A percentile compares a stretch with the other conserved stretches of the same genome.
Evolutionary conservation across 2,113 vertebrate genomes (phyloP).

Genomic region (Actenoides lindsayi): DNA sequence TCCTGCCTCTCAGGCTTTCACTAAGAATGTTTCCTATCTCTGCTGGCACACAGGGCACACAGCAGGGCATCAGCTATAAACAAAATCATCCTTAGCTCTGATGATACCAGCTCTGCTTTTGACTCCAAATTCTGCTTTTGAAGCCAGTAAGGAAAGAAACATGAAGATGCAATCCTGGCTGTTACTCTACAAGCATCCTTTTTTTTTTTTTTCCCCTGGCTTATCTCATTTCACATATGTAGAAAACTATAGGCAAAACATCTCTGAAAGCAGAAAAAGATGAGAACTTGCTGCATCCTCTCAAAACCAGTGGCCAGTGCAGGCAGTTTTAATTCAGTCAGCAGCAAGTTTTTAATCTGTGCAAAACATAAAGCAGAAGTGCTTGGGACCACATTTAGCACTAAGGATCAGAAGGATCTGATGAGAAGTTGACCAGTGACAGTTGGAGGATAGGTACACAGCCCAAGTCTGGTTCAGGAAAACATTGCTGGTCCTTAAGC

Average conservation of each 20-base stretch:
- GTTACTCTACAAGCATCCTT: neutral
- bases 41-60: neutral
- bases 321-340: neutral
- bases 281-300: neutral
- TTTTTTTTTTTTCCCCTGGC: neutral
- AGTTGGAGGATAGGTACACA: neutral
- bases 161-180: neutral
- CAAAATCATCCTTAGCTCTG: neutral
- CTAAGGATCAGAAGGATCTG: neutral
- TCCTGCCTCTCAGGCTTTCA: neutral
- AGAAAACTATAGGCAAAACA: neutral
- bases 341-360: neutral
- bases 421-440: fast-evolving
- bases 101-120: neutral
- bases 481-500: neutral
- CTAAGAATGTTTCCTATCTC: neutral
- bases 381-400: neutral
- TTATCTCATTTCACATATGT: conserved; percentile 25
- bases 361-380: neutral
- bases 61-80: neutral
- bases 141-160: conserved; percentile 1
- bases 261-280: neutral
- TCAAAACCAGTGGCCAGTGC: neutral
- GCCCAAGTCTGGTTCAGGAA: neutral
- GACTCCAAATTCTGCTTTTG: conserved; percentile 30